Percentiles rank a stretch among this genome's conserved stretches.
Evolutionary conservation across 2,113 vertebrate species (phyloP).

Genomic region (Triplophysa tibetana): DNA sequence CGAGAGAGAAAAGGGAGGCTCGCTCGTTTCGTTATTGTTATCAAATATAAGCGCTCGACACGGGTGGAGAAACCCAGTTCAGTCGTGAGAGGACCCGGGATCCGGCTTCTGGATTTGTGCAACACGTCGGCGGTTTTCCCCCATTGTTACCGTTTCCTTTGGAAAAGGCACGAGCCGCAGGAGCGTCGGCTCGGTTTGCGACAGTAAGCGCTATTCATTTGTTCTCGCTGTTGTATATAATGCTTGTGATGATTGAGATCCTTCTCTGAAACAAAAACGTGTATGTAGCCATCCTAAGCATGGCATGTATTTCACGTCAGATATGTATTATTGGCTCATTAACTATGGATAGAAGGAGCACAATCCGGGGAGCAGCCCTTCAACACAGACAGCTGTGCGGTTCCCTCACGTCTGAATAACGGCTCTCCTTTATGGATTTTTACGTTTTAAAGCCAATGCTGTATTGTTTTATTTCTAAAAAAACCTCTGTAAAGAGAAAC

Average conservation of each 20-base stretch:
- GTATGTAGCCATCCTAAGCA: not conserved
- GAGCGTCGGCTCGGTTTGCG: slow-evolving; percentile 32
- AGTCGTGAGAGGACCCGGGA: not conserved
- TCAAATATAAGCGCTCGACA: not conserved
- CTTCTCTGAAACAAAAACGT: not conserved
- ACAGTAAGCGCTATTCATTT: slow-evolving; percentile 34
- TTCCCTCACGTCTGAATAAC: slow-evolving; percentile 16
- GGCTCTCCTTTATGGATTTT: not conserved
- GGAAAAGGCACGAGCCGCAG: slow-evolving; percentile 21
- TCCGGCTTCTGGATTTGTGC: slow-evolving; percentile 39
- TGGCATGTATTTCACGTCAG: not conserved
- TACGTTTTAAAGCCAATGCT: not conserved
- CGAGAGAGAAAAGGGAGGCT: slow-evolving; percentile 36
- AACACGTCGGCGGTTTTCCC: slow-evolving; percentile 40
- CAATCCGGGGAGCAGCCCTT: slow-evolving; percentile 35
- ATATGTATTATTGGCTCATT: not conserved
- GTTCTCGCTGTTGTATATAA: slow-evolving; percentile 1
- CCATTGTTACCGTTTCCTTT: slow-evolving; percentile 48
- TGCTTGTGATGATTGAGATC: not conserved
- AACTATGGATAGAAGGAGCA: not conserved
- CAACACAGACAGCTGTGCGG: slow-evolving; percentile 35
- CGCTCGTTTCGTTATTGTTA: not conserved
- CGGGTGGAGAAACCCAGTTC: not conserved
- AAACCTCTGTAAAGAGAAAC: not conserved
- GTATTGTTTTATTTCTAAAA: not conserved